Conservation (phyloP, 30 jellyfish, hydroid and myxozoan species). For the Chrysaora quinquecirrha region DNA sequence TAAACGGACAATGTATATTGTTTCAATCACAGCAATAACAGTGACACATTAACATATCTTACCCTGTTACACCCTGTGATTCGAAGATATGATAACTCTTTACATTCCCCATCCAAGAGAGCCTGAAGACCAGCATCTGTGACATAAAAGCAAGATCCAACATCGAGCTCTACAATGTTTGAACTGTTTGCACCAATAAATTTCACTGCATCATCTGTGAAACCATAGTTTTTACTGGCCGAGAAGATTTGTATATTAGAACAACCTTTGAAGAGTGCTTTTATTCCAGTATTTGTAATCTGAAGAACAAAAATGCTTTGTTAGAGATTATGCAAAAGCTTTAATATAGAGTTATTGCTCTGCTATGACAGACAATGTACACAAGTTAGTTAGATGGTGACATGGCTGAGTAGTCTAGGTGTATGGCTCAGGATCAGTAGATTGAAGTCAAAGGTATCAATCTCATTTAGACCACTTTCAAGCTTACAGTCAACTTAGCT, state of each 20-base stretch:
- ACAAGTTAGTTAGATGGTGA: too few relatives aligned
- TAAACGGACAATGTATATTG: too few relatives aligned
- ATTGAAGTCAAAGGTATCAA: too few relatives aligned
- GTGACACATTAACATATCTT: too few relatives aligned
- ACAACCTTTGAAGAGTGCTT: conserved; percentile 35
- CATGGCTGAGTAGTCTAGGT: too few relatives aligned
- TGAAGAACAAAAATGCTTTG: conserved; percentile 1
- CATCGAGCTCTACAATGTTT: conserved; percentile 44
- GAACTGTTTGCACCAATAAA: conserved; percentile 27
- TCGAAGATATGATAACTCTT: conserved; percentile 25
- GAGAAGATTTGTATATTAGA: not conserved
- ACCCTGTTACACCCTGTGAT: conserved; percentile 58
- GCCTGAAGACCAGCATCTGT: conserved; percentile 38
- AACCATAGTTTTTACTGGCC: conserved; percentile 61
- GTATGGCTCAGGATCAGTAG: too few relatives aligned
- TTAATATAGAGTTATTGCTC: too few relatives aligned
- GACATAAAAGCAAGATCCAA: conserved; percentile 51
- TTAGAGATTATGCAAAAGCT: too few relatives aligned
- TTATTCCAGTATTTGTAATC: conserved; percentile 55
- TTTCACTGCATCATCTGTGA: conserved; percentile 59
- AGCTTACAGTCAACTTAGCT: too few relatives aligned
- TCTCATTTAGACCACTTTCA: too few relatives aligned
- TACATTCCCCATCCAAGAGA: conserved; percentile 40
- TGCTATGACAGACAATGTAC: too few relatives aligned
- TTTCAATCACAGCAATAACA: too few relatives aligned